Base-by-base conservation (phyloP, 2,888 invertebrate genomes). In the Scaptomyza cyrtandrae region DNA sequence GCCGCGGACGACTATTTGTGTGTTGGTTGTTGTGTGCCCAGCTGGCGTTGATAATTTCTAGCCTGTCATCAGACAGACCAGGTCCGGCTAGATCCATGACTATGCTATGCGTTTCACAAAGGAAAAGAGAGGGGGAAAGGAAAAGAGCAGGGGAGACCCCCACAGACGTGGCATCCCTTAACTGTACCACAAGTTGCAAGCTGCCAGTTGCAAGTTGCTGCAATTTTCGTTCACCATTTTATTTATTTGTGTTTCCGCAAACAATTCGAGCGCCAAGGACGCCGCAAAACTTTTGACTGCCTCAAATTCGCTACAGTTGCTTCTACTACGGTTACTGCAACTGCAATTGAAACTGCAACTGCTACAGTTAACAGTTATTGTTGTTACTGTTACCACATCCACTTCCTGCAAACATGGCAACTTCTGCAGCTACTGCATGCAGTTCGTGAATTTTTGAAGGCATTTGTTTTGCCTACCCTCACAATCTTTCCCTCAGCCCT, bases 161-260 rank as follows among this genome's bases (percentile, higher is more conserved):
- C 65, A 60, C 27, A 16, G 31, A 62, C 56, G 45, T 55, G 48
- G 35, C 35, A 41, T 37, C 16, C 37, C 41, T 29, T 11, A 43
- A 50, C 45, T 54, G 39, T 49, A 27, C 57, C 31, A 11, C 50
- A 39, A 39, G 45, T 24, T 54, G 43, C 60, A 54, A 65, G 54
- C 31, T 16, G 24, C 46, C 13, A 41, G 64, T 58, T 24, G 59
- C 63, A 19, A 49, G 63, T 65, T 53, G 63, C 63, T 43, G 65
- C 62, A 66, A 79, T 77, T 78, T 78, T 73, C 58, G 61, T 53
- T 52, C 61, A 55, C 45, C 62, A 67, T 71, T 82, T 82, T 87
- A 87, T 84, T 88, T 81, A 87, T 86, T 71, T 80, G 71, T 69
- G 80, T 81, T 86, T 88, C 89, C 87, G 85, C 73, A 74, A 85